Evolutionary conservation across 2,888 invertebrate genomes (phyloP), one percentile per base, ranked within the genome.

Genomic region (Leptarthrus brevirostris): DNA sequence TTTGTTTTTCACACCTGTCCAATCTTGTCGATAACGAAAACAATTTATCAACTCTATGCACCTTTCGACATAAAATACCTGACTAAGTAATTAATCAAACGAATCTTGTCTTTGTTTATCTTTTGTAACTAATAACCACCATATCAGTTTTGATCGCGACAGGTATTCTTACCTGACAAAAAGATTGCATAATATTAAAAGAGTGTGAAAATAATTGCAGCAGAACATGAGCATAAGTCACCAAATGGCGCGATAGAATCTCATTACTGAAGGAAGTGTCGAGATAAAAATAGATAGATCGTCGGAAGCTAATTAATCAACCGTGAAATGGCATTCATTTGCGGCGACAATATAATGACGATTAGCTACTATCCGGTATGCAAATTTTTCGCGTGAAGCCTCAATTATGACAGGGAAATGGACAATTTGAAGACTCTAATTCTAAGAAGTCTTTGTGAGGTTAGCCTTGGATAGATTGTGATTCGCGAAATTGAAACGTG

Each of bases 301-400:
- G 64, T 66, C 64, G 64, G 64, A 66, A 66, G 64, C 26, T 47
- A 26, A 66, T 66, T 66, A 66, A 66, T 66, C 64, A 66, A 24
- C 47, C 47, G 64, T 22, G 16, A 66, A 47, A 34, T 66, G 64
- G 64, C 64, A 66, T 66, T 66, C 64, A 26, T 24, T 47, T 14
- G 64, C 47, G 16, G 47, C 16, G 47, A 22, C 22, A 47, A 44
- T n/a, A n/a, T 22, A 22, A 40, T 44, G 20, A 44, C 40, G 24
- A 44, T 47, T 18, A n/a, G n/a, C n/a, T n/a, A 24, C 64, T 66
- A 66, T 66, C 44, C 44, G 47, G 24, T 66, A 66, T 66, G 64
- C 47, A 47, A 66, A 66, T 66, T 47, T 24, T 24, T 20, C 20
- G 24, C 24, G 16, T 36, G 22, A 34, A 66, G 10, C 47, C 16